Evolutionary conservation across 2,113 vertebrate genomes (phyloP).

Genomic region (Oceanites oceanicus): DNA sequence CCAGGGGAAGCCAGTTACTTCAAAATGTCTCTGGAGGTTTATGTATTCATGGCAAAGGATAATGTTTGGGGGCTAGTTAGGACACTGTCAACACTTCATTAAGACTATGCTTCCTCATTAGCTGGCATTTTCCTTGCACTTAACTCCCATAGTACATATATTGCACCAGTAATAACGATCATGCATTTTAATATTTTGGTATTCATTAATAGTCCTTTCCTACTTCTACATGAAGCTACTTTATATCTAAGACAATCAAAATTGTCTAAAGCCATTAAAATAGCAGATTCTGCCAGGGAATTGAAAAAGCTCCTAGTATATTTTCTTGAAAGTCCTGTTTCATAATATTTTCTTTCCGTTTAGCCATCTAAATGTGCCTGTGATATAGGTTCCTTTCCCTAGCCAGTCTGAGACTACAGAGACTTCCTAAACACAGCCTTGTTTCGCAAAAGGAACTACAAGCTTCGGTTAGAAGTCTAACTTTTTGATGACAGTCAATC

Average conservation of each 20-base stretch:
- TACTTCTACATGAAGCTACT: background rate
- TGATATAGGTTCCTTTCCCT: background rate
- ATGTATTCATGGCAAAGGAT: background rate
- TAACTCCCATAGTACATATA: background rate
- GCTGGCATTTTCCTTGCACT: background rate
- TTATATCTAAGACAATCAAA: background rate
- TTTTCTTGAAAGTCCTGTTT: background rate
- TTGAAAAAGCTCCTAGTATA: background rate
- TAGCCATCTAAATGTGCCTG: background rate
- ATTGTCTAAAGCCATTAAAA: background rate
- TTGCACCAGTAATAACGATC: background rate
- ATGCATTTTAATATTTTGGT: background rate
- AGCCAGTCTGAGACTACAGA: background rate
- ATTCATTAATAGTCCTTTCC: background rate
- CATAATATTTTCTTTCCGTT: background rate
- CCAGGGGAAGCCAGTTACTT: background rate
- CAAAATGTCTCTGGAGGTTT: background rate
- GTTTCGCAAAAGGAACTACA: background rate
- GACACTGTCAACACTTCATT: conserved; percentile 11
- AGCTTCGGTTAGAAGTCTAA: background rate
- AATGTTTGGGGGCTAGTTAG: background rate
- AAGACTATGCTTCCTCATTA: background rate
- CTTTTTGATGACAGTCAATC: background rate
- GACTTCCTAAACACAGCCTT: background rate
- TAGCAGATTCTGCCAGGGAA: background rate